Evolutionary conservation across 2,888 invertebrate genomes (phyloP), one percentile per base, ranked within the genome.

Genomic region (Lasiommata megera): DNA sequence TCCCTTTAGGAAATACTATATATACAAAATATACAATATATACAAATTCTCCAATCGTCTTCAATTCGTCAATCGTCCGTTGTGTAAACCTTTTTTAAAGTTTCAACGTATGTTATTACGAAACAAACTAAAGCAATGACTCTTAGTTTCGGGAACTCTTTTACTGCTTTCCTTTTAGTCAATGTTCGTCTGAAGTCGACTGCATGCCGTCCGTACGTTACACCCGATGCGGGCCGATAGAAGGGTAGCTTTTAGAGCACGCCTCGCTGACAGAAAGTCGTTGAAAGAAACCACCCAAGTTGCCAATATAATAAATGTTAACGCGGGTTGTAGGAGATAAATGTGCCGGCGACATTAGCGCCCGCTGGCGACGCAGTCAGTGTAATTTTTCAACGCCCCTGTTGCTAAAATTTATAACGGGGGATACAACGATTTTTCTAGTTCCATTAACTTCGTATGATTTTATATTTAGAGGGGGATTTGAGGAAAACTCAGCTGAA

Each of bases 251-350:
- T 23, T 12, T 23, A 18, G 52, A 41, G 52, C 17, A 16, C 9
- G 40, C 31, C 12, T 41, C 41, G 29, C 31, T 31, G 31, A 41
- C 1, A 5, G 23, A 23, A 11, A 34, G 34, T 34, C 53, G 44
- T 53, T 53, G 53, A 53, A 36, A 23, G 34, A 9, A 44, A n/a
- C 23, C 36, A 34, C 43, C 51, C 16, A 41, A 17, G 41, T 52
- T 36, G n/a, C 23, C 53, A 43, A 53, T 44, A 53, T 53, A 53
- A 53, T 53, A 53, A 53, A 53, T 53, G 53, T 53, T 16, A 51
- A 40, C 29, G 51, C 51, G 40, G 38, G 16, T 52, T 43, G 43
- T 23, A 23, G 3, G 41, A 34, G 53, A 53, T 53, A 52, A 52
- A 52, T 41, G 52, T 31, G 31, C 17, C 31, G 52, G 18, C 52